Base-by-base conservation (phyloP, 23 tunicate genomes). In the Trididemnum miniatum region DNA sequence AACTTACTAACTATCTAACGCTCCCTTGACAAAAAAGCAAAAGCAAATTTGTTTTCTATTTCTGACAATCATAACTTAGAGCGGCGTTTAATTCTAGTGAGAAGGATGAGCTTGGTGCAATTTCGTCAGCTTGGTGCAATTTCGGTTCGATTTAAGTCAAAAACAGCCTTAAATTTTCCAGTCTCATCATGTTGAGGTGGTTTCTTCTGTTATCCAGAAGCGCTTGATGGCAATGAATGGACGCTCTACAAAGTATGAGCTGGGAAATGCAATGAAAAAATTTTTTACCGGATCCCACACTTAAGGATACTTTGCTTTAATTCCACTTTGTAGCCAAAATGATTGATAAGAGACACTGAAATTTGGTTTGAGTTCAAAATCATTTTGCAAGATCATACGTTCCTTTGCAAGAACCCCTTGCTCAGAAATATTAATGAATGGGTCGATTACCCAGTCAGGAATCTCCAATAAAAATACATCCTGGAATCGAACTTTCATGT, bases 231-330 rank as follows among this genome's bases (percentile, higher is more conserved):
- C 80, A 39, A 59, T 74, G 30, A 74, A 74, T 7, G 80, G 60
- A 74, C 80, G 60, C 59, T 74, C 80, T 31, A 74, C 80, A 59
- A 49, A 74, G 60, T 74, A 74, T 74, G 80, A 74, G 80, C 86
- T 82, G 36, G 86, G 65, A 44, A 71, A n/a, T n/a, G n/a, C n/a
- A n/a, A n/a, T n/a, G n/a, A n/a, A n/a, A n/a, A n/a, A n/a, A n/a
- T n/a, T n/a, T 65, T 66, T 80, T 29, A 80, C 84, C 76, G 78
- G 28, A 80, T 80, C 59, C 57, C 54, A 80, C 54, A 67, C 77
- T 28, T 80, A 78, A 34, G 84, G 76, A 31, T 80, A 83, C 75
- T 74, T 83, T 38, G 79, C n/a, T n/a, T n/a, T n/a, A n/a, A n/a
- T n/a, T n/a, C n/a, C n/a, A n/a, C n/a, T n/a, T n/a, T n/a, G n/a